These are phyloP conservation scores for Eumacrocentrus americanus DNA, from an alignment of 2,888 invertebrate genomes.

Conservation along the genomic window DNA sequence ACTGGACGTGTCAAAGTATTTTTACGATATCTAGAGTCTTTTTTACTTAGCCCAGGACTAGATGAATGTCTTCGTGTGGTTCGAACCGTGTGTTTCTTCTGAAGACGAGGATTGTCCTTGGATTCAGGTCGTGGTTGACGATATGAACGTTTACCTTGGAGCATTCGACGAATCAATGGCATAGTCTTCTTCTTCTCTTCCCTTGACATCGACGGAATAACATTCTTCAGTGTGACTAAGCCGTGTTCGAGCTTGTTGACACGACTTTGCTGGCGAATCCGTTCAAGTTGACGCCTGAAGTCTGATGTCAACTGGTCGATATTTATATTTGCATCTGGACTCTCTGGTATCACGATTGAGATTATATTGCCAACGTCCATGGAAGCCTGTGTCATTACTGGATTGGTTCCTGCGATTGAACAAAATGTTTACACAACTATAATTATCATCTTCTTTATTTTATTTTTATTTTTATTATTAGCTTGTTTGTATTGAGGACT, in stretches of 20 bases:
- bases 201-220: conserved; percentile 32
- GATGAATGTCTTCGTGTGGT: not conserved
- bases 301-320: conserved; percentile 35
- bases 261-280: conserved; percentile 32
- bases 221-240: conserved; percentile 31
- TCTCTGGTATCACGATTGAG: conserved; percentile 36
- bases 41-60: not conserved
- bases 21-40: not conserved
- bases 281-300: conserved; percentile 34
- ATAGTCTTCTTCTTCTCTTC: conserved; percentile 33
- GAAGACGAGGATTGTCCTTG: not conserved
- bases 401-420: conserved; percentile 26
- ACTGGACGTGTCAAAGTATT: not conserved
- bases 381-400: conserved; percentile 33
- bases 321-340: conserved; percentile 35
- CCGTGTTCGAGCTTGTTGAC: conserved; percentile 34
- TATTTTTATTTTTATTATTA: not conserved
- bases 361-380: conserved; percentile 37
- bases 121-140: not conserved
- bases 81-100: not conserved
- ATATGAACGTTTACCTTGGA: conserved; percentile 11
- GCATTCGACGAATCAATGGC: conserved; percentile 27
- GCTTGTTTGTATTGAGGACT: no score
- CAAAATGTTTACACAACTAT: not conserved
- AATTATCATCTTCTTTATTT: not conserved